Evolutionary conservation across 2,113 vertebrate genomes (phyloP), one percentile per base, ranked within the genome.

Genomic region (Cardinalis cardinalis): DNA sequence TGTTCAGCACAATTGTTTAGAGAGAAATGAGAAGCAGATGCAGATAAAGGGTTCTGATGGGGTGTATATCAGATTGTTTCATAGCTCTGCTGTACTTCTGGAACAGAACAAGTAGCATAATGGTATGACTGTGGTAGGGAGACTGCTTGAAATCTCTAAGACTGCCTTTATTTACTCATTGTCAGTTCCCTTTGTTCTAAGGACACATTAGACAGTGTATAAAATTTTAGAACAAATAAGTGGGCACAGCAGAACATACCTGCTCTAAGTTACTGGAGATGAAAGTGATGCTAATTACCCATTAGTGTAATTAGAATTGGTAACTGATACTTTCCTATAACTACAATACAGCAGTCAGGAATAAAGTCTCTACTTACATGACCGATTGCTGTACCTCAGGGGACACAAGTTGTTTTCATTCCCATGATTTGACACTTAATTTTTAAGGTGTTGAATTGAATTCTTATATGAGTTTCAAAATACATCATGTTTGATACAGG

Each of bases 291-390:
- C 76, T 79, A 51, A 68, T 80, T 84, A 83, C 19, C 78, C 88
- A 95, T 97, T 97, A 97, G 89, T 95, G 90, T 97, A 97, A 97
- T 97, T 97, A 97, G 96, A 95, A 94, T 84, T 82, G 61, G 94
- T 96, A 97, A 97, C 66, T 94, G 96, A 98, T 97, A 97, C 41
- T 55, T 89, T 74, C 28, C 26, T 92, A 40, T 93, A 83, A 43
- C 70, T 83, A 86, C 81, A 89, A 59, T 88, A 93, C 78, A 94
- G 64, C 69, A 88, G 53, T 83, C 88, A 93, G 84, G 94, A 93
- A 94, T 73, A 76, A 84, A 84, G 88, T 93, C 76, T 97, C 89
- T 70, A 36, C 69, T 96, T 96, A 93, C 46, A 32, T 94, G 93
- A 94, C 83, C 2, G 2, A 71, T 36, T 66, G 63, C 38, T 84